A percentile compares a stretch with the other conserved stretches of the same genome.
phyloP scores from a whole-genome alignment of 2,113 vertebrate genomes.

The Calidris pygmaea region DNA sequence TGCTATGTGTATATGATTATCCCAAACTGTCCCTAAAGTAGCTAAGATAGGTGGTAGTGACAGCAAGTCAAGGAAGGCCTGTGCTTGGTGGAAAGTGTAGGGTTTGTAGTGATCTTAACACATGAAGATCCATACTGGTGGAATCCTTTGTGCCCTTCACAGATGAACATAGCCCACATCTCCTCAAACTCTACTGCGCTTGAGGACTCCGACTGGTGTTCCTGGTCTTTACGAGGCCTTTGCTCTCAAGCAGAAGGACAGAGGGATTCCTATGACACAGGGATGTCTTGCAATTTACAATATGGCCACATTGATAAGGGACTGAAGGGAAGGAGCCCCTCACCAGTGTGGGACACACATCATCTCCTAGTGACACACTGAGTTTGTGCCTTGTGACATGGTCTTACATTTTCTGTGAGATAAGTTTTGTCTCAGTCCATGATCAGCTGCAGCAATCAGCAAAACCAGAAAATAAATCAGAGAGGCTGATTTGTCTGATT shows the following conservation, averaged over 20 bases:
- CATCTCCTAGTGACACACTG: neutral
- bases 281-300: neutral
- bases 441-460: neutral
- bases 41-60: neutral
- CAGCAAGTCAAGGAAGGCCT: neutral
- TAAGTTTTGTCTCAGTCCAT: neutral
- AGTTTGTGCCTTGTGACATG: neutral
- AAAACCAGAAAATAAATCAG: neutral
- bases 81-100: neutral
- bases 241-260: neutral
- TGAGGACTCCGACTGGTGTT: neutral
- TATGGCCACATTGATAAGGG: neutral
- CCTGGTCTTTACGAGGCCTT: neutral
- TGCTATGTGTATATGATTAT: neutral
- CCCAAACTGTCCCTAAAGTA: neutral
- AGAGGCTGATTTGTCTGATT: neutral
- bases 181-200: neutral
- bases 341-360: neutral
- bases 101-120: neutral
- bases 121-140: neutral
- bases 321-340: neutral
- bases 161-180: neutral
- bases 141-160: neutral
- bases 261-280: neutral
- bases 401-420: neutral